Evolutionary conservation across 2,113 vertebrate genomes (phyloP), one percentile per base, ranked within the genome.

Genomic region (Vidua macroura): DNA sequence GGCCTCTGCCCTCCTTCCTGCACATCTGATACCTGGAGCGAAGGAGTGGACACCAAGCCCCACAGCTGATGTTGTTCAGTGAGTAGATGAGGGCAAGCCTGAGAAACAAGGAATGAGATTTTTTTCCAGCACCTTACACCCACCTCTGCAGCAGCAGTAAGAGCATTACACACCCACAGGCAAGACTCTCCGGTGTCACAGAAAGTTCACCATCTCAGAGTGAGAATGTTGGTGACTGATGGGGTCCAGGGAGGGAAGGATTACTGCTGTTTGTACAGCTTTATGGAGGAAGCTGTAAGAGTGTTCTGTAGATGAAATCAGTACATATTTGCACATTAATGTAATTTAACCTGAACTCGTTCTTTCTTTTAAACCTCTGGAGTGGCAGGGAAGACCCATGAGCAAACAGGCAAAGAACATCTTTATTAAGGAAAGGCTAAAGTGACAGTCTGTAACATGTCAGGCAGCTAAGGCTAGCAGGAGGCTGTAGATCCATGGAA

Each of bases 321-420:
- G 96, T 88, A 94, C 85, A 93, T 96, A 97, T 95, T 96, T 97
- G 85, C 92, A 93, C 88, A 80, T 96, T 95, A 95, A 90, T 68
- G 91, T 90, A 94, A 96, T 91, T 97, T 95, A 94, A 93, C 86
- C 81, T 81, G 78, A 92, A 96, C 73, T 84, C 67, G 43, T 86
- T 93, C 88, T 93, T 60, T 90, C 92, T 92, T 94, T 90, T 59
- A 93, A 90, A 83, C 63, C 92, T 68, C 92, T 76, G 30, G 86
- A 95, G 90, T 64, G 68, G 53, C 46, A 86, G 72, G 43, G 60
- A 95, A 87, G 70, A 87, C 88, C 81, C 91, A 88, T 31, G 76
- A 95, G 95, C 83, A 87, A 93, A 94, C 46, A 93, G 69, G 52
- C 41, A 86, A 90, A 90, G 83, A 77, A 89, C 48, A 73, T 89